phyloP scores from a whole-genome alignment of 2,113 vertebrate genomes.

The Callospermophilus lateralis region DNA sequence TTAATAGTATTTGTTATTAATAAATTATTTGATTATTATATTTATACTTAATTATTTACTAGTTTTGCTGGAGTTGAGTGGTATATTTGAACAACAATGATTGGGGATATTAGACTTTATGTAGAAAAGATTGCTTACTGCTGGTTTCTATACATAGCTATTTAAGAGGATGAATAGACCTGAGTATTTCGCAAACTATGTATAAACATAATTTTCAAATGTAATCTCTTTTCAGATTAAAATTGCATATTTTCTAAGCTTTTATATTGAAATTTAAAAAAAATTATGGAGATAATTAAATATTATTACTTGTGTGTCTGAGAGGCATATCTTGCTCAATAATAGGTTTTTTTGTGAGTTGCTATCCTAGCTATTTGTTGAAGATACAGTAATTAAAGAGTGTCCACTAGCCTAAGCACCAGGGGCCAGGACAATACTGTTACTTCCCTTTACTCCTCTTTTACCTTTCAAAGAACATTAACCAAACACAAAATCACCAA shows the following conservation, averaged over 20 bases:
- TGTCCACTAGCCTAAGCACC: not conserved
- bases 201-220: not conserved
- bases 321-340: not conserved
- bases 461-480: not conserved
- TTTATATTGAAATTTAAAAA: not conserved
- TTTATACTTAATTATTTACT: not conserved
- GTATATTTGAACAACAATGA: not conserved
- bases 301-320: not conserved
- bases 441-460: not conserved
- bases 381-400: fast-evolving
- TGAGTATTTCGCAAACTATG: not conserved
- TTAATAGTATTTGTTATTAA: not conserved
- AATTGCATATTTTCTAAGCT: slow-evolving; percentile 8
- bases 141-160: not conserved
- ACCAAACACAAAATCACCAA: not conserved
- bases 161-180: not conserved
- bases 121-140: slow-evolving; percentile 68
- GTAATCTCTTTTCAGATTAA: not conserved
- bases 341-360: not conserved
- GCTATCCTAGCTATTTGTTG: not conserved
- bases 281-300: not conserved
- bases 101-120: not conserved
- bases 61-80: not conserved
- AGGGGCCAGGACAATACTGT: not conserved
- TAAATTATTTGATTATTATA: not conserved